A percentile compares a stretch with the other conserved stretches of the same genome.
Conservation (phyloP, 2,888 invertebrate species). For the Clitarchus hookeri region DNA sequence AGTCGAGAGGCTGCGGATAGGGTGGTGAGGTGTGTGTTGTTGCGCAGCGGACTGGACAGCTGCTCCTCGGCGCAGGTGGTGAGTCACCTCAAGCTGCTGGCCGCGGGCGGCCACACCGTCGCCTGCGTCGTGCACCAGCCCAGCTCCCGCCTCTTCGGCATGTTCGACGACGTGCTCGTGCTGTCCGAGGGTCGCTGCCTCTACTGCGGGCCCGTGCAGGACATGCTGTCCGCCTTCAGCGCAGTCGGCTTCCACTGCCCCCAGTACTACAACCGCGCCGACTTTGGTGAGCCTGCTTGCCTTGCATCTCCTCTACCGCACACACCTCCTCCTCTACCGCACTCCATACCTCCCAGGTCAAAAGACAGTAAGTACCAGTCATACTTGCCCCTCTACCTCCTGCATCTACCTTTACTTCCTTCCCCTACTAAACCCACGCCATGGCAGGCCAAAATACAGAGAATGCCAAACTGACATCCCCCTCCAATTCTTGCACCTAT, state of each 20-base stretch:
- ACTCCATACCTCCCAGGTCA: too few relatives aligned
- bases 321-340: not conserved
- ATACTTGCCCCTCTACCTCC: too few relatives aligned
- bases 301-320: too few relatives aligned
- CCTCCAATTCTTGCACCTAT: too few relatives aligned
- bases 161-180: constrained; percentile 74
- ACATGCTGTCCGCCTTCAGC: constrained; percentile 64
- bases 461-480: too few relatives aligned
- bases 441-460: too few relatives aligned
- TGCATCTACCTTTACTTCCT: too few relatives aligned
- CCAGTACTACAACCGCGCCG: constrained; percentile 77
- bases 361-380: too few relatives aligned
- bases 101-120: constrained; percentile 68
- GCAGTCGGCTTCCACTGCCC: constrained; percentile 69
- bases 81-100: constrained; percentile 64
- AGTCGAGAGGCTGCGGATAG: too few relatives aligned
- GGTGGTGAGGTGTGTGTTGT: too few relatives aligned
- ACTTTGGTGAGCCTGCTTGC: constrained; percentile 63
- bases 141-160: constrained; percentile 72
- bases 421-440: too few relatives aligned
- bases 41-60: constrained; percentile 62
- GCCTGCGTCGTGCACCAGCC: constrained; percentile 82
- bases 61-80: constrained; percentile 71
- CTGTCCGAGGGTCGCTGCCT: constrained; percentile 69
- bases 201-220: constrained; percentile 67